These are phyloP conservation scores for Garra rufa DNA, from an alignment of 2,113 vertebrate species.

Conservation along the genomic window DNA sequence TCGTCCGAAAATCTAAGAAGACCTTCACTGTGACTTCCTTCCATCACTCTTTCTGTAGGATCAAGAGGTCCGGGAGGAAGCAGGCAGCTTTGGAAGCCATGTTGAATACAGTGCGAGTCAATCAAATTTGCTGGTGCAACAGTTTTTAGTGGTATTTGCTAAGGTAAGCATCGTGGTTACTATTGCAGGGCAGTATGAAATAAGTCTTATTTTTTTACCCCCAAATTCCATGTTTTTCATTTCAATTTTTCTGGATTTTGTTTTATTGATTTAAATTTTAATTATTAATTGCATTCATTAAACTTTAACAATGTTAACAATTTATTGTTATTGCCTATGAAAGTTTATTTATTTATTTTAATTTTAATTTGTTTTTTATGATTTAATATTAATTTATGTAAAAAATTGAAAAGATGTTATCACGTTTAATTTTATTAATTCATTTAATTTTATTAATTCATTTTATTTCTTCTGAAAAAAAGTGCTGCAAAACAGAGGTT, in stretches of 20 bases:
- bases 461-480: too few relatives aligned
- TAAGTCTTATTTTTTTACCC: neutral
- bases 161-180: neutral
- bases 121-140: neutral
- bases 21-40: constrained; percentile 16
- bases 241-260: neutral
- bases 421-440: too few relatives aligned
- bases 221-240: neutral
- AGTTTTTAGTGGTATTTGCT: neutral
- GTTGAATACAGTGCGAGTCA: neutral
- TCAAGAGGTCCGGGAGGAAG: neutral
- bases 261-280: neutral
- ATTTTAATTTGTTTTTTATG: too few relatives aligned
- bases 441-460: too few relatives aligned
- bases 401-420: too few relatives aligned
- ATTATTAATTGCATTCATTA: neutral
- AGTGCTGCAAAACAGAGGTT: too few relatives aligned
- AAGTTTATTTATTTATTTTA: too few relatives aligned
- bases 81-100: neutral
- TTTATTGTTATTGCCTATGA: too few relatives aligned
- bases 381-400: too few relatives aligned
- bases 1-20: constrained; percentile 15
- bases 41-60: neutral
- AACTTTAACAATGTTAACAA: neutral
- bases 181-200: neutral